Evolutionary conservation across 1,140 invertebrate genomes (phyloP).

Genomic region (Conus betulinus): DNA sequence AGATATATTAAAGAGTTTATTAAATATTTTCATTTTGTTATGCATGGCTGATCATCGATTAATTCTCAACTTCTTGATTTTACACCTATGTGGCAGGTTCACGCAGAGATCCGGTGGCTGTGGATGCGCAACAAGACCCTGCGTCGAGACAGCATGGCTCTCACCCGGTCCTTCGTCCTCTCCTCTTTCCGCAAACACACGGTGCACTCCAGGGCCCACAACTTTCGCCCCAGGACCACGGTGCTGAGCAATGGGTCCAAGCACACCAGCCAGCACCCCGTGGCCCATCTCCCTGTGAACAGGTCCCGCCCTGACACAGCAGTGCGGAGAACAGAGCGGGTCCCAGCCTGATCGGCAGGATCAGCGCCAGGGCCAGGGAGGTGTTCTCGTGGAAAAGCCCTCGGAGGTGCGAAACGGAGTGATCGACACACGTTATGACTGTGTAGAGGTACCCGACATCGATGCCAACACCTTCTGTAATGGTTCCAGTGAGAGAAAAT

Average conservation of each 20-base stretch:
- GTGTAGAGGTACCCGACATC: neutral
- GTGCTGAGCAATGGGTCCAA: neutral
- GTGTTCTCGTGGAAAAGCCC: neutral
- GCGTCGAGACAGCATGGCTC: constrained; percentile 39
- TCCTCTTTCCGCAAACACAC: constrained; percentile 42
- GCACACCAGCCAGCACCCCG: neutral
- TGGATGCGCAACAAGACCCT: constrained; percentile 42
- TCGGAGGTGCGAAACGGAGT: neutral
- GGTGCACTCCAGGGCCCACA: neutral
- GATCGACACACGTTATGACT: constrained; percentile 15
- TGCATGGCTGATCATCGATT: too few relatives aligned
- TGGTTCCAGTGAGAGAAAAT: neutral
- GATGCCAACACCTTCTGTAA: neutral
- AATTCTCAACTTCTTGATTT: too few relatives aligned
- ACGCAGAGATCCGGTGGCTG: constrained; percentile 45
- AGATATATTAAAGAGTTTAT: too few relatives aligned
- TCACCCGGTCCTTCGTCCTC: constrained; percentile 45
- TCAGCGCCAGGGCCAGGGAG: neutral
- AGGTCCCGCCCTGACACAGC: neutral
- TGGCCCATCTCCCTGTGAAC: neutral
- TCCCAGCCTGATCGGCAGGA: neutral
- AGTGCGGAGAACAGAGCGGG: neutral
- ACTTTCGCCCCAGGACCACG: neutral
- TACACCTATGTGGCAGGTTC: constrained; percentile 32
- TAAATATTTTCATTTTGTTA: too few relatives aligned